Evolutionary conservation across 2,113 vertebrate genomes (phyloP), one percentile per base, ranked within the genome.

Genomic region (Boulengeromyrus knoepffleri): DNA sequence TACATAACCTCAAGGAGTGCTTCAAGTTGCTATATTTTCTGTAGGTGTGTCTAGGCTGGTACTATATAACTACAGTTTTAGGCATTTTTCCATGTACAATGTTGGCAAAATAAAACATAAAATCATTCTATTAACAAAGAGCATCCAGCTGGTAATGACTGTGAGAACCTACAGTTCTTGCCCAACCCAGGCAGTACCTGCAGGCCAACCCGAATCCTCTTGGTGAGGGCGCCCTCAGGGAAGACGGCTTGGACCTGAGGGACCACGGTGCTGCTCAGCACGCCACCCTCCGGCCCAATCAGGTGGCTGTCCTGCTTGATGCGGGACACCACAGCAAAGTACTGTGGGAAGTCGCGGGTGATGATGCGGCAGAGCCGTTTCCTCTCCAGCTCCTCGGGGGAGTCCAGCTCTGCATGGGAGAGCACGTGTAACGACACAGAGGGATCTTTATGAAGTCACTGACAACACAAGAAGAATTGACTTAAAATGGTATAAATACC

Each of bases 321-420:
- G 1, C 99, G 97, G 0, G 99, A 99, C 88, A 99, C 98, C 91
- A 99, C 99, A 0, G 99, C 99, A 36, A 99, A 99, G 94, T 99
- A 99, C 89, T 99, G 98, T 1, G 99, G 99, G 93, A 99, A 99
- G 93, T 99, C 99, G 8, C 97, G 96, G 1, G 98, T 99, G 93
- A 99, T 97, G 94, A 99, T 99, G 49, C 98, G 97, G 91, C 99
- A 99, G 92, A 99, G 97, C 0, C 99, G 97, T 89, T 98, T 99
- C 94, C 94, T 98, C 92, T 99, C 98, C 2, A 99, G 96, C 92
- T 99, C 98, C 91, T 99, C 98, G 0, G 97, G 97, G 1, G 96
- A 93, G 91, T 99, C 98, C 24, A 99, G 95, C 19, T 98, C 99
- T 99, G 92, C 74, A 62, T 88, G 21, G 87, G 39, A 12, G 42